Base-by-base conservation (phyloP, 2,797 vertebrate species). In the Malurus leucopterus region DNA sequence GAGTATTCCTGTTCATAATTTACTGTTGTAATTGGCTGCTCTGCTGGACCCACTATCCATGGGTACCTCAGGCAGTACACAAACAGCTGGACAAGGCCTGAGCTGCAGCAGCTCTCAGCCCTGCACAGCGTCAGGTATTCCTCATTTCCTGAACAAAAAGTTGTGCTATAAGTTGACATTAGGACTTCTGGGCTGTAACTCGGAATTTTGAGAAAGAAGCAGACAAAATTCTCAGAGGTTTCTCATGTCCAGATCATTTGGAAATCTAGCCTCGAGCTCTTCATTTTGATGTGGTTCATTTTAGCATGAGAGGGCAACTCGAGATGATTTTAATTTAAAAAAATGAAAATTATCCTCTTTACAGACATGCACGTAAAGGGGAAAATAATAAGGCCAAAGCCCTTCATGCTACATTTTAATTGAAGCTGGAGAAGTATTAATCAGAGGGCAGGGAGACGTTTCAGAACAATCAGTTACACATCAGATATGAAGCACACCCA, bases 371-470 rank as follows among this genome's bases (percentile, higher is more conserved):
- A 91, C 1, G 4, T 67, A 90, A 87, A 80, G 49, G 62, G 51
- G 53, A 58, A 91, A 91, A 93, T 79, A 93, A 92, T 79, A 94
- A 94, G 86, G 91, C 77, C 91, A 83, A 85, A 92, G 63, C 62
- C 63, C 78, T 94, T 93, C 88, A 91, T 72, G 88, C 59, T 89
- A 80, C 41, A 34, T 89, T 95, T 94, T 95, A 96, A 95, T 84
- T 95, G 93, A 85, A 90, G 67, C 51, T 84, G 73, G 58, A 86
- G 83, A 79, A 86, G 70, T 58, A 85, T 85, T 95, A 93, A 95
- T 94, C 95, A 96, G 81, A 80, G 88, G 81, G 65, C 88, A 91
- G 73, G 64, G 74, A 92, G 77, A 88, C 14, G 1, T 90, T 93
- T 86, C 67, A 58, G 91, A 87, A 91, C 83, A 85, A 85, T 88